phyloP scores from a whole-genome alignment of 2,797 vertebrate genomes.

The Alca torda region DNA sequence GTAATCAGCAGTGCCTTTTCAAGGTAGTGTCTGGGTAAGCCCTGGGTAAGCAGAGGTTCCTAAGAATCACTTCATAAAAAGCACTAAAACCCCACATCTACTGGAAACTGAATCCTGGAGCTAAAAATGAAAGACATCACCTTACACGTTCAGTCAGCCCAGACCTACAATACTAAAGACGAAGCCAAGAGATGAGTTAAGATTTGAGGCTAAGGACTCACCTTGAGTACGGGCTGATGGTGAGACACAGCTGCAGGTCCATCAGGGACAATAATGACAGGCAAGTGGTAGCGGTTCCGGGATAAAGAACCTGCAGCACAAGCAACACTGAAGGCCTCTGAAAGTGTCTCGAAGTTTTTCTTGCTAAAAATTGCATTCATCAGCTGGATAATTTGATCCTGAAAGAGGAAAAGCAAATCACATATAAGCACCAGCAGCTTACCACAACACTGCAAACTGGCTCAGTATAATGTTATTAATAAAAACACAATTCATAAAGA shows the following conservation, averaged over 20 bases:
- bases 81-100: neutral
- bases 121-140: neutral
- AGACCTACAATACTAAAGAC: neutral
- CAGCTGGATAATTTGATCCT: constrained; percentile 97
- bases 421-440: neutral
- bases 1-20: neutral
- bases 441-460: neutral
- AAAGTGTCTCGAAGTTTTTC: constrained; percentile 91
- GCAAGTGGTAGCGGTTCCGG: constrained; percentile 91
- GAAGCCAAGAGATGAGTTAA: neutral
- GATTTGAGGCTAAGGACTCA: constrained; percentile 45
- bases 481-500: neutral
- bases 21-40: neutral
- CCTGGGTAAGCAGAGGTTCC: neutral
- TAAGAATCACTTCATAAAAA: neutral
- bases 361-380: constrained; percentile 96
- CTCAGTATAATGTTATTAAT: neutral
- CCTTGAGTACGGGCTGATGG: constrained; percentile 88
- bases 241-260: constrained; percentile 89
- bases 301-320: constrained; percentile 86
- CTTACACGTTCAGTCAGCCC: neutral
- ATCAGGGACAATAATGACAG: constrained; percentile 84
- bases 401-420: constrained; percentile 18
- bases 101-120: neutral
- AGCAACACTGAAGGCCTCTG: constrained; percentile 93